Conservation (phyloP, 2,888 invertebrate genomes). For the Ennomos quercinarius region DNA sequence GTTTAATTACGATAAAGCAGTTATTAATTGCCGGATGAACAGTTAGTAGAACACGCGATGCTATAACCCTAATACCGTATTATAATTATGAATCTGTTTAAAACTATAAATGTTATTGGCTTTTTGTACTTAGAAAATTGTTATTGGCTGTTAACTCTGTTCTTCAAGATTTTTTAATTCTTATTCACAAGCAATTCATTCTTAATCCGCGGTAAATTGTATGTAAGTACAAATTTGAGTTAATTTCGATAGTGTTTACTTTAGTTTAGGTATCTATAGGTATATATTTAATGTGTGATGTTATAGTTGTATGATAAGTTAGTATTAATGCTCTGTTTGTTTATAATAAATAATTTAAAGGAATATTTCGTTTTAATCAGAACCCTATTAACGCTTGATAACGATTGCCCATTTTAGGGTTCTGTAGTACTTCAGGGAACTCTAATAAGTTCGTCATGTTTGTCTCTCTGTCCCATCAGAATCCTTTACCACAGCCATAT, state of each 20-base stretch:
- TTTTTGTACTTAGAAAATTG: slow-evolving; percentile 72
- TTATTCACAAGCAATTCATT: slow-evolving; percentile 21
- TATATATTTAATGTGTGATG: background rate
- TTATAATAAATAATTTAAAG: slow-evolving; percentile 13
- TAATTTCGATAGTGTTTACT: background rate
- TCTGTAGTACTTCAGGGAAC: no score
- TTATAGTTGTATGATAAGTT: background rate
- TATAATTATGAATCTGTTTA: slow-evolving; percentile 48
- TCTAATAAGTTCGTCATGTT: no score
- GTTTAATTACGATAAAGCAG: slow-evolving; percentile 59
- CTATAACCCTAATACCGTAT: slow-evolving; percentile 52
- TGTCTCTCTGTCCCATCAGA: no score
- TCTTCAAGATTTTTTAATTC: slow-evolving; percentile 26
- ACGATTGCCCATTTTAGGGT: no score
- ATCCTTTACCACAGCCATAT: no score
- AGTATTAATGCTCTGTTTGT: slow-evolving; percentile 15
- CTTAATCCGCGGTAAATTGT: slow-evolving; percentile 13
- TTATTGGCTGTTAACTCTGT: slow-evolving; percentile 24
- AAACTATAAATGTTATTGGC: slow-evolving; percentile 69
- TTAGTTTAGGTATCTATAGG: slow-evolving; percentile 4
- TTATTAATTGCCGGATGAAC: slow-evolving; percentile 65
- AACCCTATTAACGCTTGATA: background rate
- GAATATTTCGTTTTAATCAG: slow-evolving; percentile 1
- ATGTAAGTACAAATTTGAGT: slow-evolving; percentile 27
- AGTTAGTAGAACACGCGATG: slow-evolving; percentile 82